Conservation (phyloP, 2,113 vertebrate genomes). For the Mesocricetus auratus region DNA sequence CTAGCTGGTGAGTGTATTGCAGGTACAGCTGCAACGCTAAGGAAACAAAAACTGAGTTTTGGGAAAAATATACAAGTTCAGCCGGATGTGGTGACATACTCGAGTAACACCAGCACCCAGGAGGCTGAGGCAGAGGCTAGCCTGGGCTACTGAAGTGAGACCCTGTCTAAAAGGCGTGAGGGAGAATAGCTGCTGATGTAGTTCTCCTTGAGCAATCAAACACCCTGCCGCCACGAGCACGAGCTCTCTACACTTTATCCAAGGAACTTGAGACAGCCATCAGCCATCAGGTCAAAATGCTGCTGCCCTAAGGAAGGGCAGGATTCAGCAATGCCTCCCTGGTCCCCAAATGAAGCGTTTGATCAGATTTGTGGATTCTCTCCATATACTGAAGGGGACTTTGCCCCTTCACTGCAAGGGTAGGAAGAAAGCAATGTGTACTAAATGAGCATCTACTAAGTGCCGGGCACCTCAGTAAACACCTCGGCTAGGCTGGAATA, state of each 20-base stretch:
- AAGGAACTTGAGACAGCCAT: background rate
- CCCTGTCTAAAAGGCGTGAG: background rate
- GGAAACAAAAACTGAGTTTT: conserved; percentile 28
- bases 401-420: background rate
- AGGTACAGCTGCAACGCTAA: background rate
- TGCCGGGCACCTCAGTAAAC: background rate
- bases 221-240: background rate
- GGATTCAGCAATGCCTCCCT: background rate
- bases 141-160: background rate
- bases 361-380: background rate
- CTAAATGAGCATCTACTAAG: background rate
- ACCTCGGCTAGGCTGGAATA: background rate
- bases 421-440: background rate
- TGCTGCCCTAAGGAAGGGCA: background rate
- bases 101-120: background rate
- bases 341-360: background rate
- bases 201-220: background rate
- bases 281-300: background rate
- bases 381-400: background rate
- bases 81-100: background rate
- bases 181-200: background rate
- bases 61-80: background rate
- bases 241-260: background rate
- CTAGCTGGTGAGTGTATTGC: background rate
- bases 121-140: background rate